Evolutionary conservation across 2,797 vertebrate genomes (phyloP).

Genomic region (Tragopan temminckii): DNA sequence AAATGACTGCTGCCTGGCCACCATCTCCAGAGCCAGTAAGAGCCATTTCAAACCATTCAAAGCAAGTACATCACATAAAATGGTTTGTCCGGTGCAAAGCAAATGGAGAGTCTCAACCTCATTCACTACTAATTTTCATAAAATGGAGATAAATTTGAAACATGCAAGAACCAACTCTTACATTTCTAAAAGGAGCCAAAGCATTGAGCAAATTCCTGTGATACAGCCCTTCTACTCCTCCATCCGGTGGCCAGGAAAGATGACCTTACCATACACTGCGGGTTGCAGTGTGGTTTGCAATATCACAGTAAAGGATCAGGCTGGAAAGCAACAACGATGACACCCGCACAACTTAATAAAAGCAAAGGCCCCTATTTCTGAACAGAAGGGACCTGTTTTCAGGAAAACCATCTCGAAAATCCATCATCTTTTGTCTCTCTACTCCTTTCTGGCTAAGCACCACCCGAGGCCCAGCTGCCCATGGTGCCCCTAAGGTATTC

Average conservation of each 20-base stretch:
- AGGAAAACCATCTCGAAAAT: background rate
- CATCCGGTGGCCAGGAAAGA: accelerated
- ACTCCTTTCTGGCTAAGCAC: background rate
- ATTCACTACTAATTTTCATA: background rate
- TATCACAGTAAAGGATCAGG: background rate
- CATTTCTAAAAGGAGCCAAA: background rate
- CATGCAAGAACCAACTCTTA: background rate
- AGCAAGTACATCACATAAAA: background rate
- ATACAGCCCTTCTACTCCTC: background rate
- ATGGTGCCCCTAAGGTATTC: background rate
- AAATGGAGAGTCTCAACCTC: background rate
- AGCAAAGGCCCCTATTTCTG: accelerated
- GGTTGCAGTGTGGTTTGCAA: accelerated
- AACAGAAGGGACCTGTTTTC: background rate
- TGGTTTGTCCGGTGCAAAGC: background rate
- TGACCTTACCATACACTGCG: accelerated
- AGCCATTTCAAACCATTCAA: background rate
- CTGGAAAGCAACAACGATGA: accelerated
- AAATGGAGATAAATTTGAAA: background rate
- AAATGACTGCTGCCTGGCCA: background rate
- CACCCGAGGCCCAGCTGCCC: background rate
- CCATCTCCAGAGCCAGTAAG: background rate
- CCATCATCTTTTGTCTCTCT: background rate
- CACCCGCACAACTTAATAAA: accelerated
- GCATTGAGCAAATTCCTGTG: background rate